Evolutionary conservation across 2,888 invertebrate species (phyloP).

Genomic region (Caenorhabditis angaria): DNA sequence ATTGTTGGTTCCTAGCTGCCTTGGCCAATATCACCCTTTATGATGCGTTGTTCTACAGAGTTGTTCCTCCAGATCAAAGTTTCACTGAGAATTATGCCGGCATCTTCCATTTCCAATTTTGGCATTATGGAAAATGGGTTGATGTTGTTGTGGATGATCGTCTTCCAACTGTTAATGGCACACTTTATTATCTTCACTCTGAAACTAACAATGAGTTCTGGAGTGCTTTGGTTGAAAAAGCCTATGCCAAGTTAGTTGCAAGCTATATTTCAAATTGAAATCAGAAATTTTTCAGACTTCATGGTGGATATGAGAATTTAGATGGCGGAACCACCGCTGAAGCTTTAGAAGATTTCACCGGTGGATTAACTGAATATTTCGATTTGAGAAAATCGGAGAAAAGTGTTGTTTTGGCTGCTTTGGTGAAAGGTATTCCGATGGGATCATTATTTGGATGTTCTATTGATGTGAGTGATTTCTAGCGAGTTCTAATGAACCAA

Average conservation of each 20-base stretch:
- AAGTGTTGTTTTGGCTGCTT: conserved; percentile 77
- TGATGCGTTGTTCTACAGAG: conserved; percentile 87
- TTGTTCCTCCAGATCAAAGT: conserved; percentile 85
- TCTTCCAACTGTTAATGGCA: conserved; percentile 84
- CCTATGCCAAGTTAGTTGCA: conserved; percentile 87
- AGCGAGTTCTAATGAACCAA: not conserved
- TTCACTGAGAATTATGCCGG: conserved; percentile 84
- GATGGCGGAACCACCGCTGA: conserved; percentile 97
- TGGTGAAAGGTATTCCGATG: conserved; percentile 88
- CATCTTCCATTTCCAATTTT: conserved; percentile 77
- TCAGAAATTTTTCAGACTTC: too few relatives aligned
- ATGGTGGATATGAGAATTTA: conserved; percentile 85
- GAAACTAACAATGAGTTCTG: conserved; percentile 90
- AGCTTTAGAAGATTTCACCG: conserved; percentile 98
- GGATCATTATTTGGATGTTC: conserved; percentile 93
- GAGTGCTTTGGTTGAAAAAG: conserved; percentile 93
- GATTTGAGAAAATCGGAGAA: conserved; percentile 74
- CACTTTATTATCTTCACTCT: conserved; percentile 85
- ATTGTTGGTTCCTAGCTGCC: conserved; percentile 77
- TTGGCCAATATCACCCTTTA: conserved; percentile 90
- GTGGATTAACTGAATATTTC: conserved; percentile 76
- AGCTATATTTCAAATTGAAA: too few relatives aligned
- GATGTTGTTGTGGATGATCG: conserved; percentile 92
- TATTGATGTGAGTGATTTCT: conserved; percentile 79
- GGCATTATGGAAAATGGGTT: conserved; percentile 82